Evolutionary conservation across 2,888 invertebrate species (phyloP).

Genomic region (Heterodera filipjevi): DNA sequence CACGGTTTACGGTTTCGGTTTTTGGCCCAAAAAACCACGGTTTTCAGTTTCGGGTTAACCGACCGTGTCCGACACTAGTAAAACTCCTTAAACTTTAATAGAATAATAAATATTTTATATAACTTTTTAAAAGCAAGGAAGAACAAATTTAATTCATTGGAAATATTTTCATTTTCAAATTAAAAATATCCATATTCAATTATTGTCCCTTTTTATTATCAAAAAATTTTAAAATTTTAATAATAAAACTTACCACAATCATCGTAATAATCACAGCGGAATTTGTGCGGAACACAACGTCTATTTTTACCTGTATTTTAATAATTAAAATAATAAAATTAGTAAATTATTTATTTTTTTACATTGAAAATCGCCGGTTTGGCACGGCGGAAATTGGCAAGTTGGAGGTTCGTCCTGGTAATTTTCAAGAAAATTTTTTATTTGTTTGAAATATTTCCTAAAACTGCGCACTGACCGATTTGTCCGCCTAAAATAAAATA

Average conservation of each 20-base stretch:
- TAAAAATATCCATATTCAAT: no score
- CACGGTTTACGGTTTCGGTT: no score
- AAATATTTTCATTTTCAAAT: no score
- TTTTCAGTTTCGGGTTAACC: no score
- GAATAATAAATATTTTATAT: no score
- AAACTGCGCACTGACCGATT: neutral
- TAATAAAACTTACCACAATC: constrained; percentile 73
- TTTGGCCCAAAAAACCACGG: no score
- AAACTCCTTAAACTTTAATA: no score
- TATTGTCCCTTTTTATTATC: no score
- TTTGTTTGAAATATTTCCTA: neutral
- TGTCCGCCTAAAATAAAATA: constrained; percentile 4
- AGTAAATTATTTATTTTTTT: neutral
- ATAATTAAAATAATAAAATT: neutral
- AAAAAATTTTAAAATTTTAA: neutral
- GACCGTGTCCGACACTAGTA: no score
- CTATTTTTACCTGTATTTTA: constrained; percentile 56
- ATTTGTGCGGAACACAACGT: constrained; percentile 66
- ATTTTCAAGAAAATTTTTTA: neutral
- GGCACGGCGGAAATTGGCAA: constrained; percentile 63
- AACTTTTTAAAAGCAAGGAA: no score
- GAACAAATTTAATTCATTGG: no score
- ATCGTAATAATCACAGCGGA: constrained; percentile 75
- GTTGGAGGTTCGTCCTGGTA: constrained; percentile 54
- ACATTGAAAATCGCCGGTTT: constrained; percentile 64